Evolutionary conservation across 2,888 invertebrate species (phyloP).

Genomic region (Eilema caniola): DNA sequence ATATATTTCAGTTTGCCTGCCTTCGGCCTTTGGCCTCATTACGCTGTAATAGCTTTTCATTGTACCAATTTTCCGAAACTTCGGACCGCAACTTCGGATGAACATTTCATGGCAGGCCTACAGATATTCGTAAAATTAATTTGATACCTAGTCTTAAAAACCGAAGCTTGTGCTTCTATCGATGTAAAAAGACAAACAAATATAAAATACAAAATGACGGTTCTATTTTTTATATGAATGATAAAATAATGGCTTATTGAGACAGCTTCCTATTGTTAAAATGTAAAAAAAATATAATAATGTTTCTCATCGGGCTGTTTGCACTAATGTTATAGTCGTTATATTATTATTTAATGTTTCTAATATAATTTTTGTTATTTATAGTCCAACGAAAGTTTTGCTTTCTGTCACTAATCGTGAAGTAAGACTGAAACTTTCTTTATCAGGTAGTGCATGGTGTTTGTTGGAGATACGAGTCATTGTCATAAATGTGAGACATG

Average conservation of each 20-base stretch:
- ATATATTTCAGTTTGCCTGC: too few relatives aligned
- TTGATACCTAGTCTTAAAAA: neutral
- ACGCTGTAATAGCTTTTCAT: neutral
- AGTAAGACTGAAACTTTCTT: constrained; percentile 74
- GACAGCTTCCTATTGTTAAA: constrained; percentile 31
- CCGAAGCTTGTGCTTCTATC: neutral
- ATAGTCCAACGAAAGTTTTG: constrained; percentile 69
- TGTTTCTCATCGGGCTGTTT: constrained; percentile 46
- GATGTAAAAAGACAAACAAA: neutral
- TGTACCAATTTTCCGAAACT: neutral
- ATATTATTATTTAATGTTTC: constrained; percentile 53
- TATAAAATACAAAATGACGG: neutral
- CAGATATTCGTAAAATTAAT: neutral
- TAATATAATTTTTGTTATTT: constrained; percentile 59
- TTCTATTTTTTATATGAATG: constrained; percentile 9
- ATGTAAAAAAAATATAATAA: constrained; percentile 27
- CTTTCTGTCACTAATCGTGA: constrained; percentile 63
- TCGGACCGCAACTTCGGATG: neutral
- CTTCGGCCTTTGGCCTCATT: too few relatives aligned
- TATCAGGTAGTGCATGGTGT: constrained; percentile 43
- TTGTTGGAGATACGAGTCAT: neutral
- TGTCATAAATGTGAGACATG: constrained; percentile 31
- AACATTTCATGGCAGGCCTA: neutral
- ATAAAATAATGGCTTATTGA: constrained; percentile 1
- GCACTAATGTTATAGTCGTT: constrained; percentile 51